Base-by-base conservation (phyloP, 2,113 vertebrate species). In the Acanthisitta chloris region DNA sequence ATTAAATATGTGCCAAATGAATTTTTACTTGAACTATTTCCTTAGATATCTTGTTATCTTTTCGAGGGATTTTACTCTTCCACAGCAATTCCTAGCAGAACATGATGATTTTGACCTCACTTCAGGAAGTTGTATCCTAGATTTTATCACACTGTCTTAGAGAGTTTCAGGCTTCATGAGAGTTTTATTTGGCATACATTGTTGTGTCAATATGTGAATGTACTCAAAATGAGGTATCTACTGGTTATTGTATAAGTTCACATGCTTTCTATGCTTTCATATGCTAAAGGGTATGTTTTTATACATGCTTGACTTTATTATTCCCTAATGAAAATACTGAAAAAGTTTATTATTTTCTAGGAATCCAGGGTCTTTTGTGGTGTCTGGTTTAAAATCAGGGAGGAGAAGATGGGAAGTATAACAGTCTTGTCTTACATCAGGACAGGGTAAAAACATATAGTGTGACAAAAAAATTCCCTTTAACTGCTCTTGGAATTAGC, bases 201-300 rank as follows among this genome's bases (percentile, higher is more conserved):
- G 34, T 81, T 86, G 54, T 81, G 71, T 93, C 92, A 96, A 90
- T 94, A 96, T 92, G 88, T 92, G 85, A 94, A 92, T 86, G 85
- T 78, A 97, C 76, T 93, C 88, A 86, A n/a, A 96, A 92, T 58
- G 69, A 94, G 43, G 17, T 71, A 86, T 88, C 85, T 90, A 77
- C 58, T 65, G 24, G 29, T 94, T 95, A 78, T 40, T 92, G 38
- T 57, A 14, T 51, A 93, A 62, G n/a, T 96, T 96, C 90, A 93
- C 88, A 90, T 88, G 82, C 38, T 93, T 93, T 92, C 85, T 96
- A 73, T 74, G 59, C 17, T 95, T 95, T 95, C 77, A 86, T 51
- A 86, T 83, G 51, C 55, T 88, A 90, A 94, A 88, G 58, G 67
- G 13, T 71, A 95, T 83, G 48, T 71, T 96, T 95, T 96, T 67